A percentile compares a stretch with the other conserved stretches of the same genome.
These are phyloP conservation scores for Acanthurus lineatus DNA, from an alignment of 2,797 vertebrate genomes.

Conservation along the genomic window DNA sequence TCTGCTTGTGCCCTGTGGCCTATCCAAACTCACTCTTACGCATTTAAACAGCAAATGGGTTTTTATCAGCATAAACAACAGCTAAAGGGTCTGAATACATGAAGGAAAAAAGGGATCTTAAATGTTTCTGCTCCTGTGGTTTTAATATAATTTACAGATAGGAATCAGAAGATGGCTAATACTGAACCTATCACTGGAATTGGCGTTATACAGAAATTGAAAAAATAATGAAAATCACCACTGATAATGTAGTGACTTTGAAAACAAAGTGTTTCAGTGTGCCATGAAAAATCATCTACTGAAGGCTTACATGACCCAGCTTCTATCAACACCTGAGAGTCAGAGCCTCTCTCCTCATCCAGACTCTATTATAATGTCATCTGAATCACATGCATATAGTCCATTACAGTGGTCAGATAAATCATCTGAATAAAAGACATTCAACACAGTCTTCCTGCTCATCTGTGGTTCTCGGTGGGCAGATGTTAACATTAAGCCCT, in stretches of 20 bases:
- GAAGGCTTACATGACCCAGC: conserved; percentile 39
- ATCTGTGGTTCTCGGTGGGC: conserved; percentile 64
- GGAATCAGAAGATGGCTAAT: conserved; percentile 27
- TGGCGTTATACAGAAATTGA: background rate
- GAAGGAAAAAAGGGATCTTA: conserved; percentile 24
- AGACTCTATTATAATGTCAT: conserved; percentile 72
- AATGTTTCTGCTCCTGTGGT: conserved; percentile 38
- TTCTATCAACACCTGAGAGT: conserved; percentile 48
- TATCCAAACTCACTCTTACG: conserved; percentile 59
- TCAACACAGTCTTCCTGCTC: conserved; percentile 62
- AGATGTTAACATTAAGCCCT: conserved; percentile 79
- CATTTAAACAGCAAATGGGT: conserved; percentile 67
- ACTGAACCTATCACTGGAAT: conserved; percentile 1
- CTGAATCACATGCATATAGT: conserved; percentile 70
- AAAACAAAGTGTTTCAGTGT: conserved; percentile 15
- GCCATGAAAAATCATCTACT: conserved; percentile 38
- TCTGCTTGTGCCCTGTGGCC: conserved; percentile 66
- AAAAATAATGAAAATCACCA: conserved; percentile 14
- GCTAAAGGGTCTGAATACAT: conserved; percentile 52
- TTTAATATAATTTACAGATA: conserved; percentile 32
- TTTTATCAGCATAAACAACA: conserved; percentile 62
- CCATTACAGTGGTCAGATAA: conserved; percentile 74
- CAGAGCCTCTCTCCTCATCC: conserved; percentile 50
- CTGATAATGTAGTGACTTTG: conserved; percentile 25
- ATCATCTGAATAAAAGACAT: conserved; percentile 74